phyloP scores from a whole-genome alignment of 2,888 invertebrate species.

The Idaea dimidiata region DNA sequence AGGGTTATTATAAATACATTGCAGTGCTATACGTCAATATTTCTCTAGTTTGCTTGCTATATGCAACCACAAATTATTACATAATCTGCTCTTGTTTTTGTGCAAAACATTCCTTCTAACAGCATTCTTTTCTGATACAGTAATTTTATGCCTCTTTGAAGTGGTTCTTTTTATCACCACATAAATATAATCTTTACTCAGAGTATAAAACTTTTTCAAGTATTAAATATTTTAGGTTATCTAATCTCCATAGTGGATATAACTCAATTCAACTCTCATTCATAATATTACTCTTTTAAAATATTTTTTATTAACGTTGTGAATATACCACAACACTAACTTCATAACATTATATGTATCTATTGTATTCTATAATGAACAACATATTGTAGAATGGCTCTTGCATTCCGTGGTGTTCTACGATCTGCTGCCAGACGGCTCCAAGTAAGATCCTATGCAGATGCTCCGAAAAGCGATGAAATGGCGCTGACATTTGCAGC shows the following conservation, averaged over 20 bases:
- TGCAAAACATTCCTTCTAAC: constrained; percentile 9
- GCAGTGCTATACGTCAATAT: background rate
- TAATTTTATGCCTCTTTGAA: background rate
- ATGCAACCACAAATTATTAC: constrained; percentile 37
- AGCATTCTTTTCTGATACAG: background rate
- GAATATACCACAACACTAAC: background rate
- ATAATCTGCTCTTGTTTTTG: constrained; percentile 48
- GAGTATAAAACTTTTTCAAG: background rate
- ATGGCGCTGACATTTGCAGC: constrained; percentile 96
- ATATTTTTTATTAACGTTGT: no score
- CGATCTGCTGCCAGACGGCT: constrained; percentile 66
- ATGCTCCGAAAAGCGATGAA: constrained; percentile 78
- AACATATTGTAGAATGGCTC: constrained; percentile 70
- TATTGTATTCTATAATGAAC: constrained; percentile 1
- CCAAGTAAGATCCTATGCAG: constrained; percentile 85
- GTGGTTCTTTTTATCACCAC: background rate
- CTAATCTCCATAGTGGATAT: no score
- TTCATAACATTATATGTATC: background rate
- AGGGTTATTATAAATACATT: background rate
- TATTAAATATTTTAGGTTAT: constrained; percentile 29
- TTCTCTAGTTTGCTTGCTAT: background rate
- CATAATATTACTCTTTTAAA: no score
- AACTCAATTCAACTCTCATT: no score
- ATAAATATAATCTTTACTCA: background rate
- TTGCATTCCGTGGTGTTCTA: constrained; percentile 73